Evolutionary conservation across 2,888 invertebrate species (phyloP).

Genomic region (Ceriagrion tenellum): DNA sequence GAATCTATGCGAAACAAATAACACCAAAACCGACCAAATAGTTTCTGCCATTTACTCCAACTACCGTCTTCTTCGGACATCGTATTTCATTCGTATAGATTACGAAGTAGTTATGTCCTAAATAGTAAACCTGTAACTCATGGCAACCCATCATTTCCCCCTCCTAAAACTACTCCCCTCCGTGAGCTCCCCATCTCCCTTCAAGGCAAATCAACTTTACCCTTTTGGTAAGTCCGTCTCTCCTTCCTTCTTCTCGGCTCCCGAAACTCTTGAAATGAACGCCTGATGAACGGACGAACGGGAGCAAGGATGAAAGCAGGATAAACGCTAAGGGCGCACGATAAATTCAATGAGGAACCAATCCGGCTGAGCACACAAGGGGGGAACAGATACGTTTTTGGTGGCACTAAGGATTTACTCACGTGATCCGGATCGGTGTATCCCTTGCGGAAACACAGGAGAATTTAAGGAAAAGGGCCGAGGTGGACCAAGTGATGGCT

Average conservation of each 20-base stretch:
- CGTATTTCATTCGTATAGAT: no score
- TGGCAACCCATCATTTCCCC: no score
- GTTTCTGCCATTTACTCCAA: no score
- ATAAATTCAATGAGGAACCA: constrained; percentile 24
- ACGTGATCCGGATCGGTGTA: not conserved
- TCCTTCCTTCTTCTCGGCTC: not conserved
- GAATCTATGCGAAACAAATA: no score
- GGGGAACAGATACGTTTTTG: not conserved
- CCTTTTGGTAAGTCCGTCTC: not conserved
- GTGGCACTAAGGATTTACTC: not conserved
- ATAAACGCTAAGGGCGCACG: not conserved
- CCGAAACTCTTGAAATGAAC: not conserved
- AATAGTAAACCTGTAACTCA: no score
- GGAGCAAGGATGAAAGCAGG: not conserved
- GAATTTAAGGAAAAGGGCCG: not conserved
- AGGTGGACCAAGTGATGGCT: not conserved
- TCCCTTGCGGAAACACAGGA: not conserved
- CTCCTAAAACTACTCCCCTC: no score
- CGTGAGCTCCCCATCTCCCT: no score
- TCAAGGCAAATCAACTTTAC: no score
- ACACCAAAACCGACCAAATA: no score
- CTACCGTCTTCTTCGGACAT: no score
- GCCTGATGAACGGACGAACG: not conserved
- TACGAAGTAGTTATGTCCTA: no score
- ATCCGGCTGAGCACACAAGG: not conserved